Base-by-base conservation (phyloP, 2,113 vertebrate genomes). In the Helogale parvula region DNA sequence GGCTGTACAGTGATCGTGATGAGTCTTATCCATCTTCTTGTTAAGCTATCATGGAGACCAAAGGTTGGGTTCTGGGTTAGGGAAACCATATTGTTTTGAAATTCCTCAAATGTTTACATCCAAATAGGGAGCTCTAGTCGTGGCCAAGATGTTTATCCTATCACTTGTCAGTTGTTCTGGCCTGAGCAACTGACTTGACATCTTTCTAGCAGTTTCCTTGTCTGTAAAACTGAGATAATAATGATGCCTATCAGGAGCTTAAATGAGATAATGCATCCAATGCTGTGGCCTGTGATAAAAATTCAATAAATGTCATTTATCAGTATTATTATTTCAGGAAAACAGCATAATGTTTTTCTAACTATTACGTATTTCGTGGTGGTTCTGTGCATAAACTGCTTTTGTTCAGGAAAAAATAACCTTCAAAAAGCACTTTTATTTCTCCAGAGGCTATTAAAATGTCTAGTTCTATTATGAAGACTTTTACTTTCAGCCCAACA, bases 351-450 rank as follows among this genome's bases (percentile, higher is more conserved):
- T 69, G 8, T 19, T 71, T 92, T 92, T 90, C 29, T 90, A 89
- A 90, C 94, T 35, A 60, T 17, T 80, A 38, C 5, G 47, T 7
- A 45, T 60, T 93, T 96, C 93, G 66, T 96, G 33, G 21, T 23
- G 80, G 7, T n/a, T 90, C 52, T 41, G 4, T 65, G 27, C 7
- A 69, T 41, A 80, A 23, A 57, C 19, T 77, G 19, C 17, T 90
- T 94, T 90, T 85, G 66, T 88, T 93, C 72, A 88, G 60, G 33
- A 87, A 82, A 19, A 57, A 60, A 68, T 79, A 93, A 65, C 47
- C 69, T 93, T 93, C 31, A 69, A 80, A 33, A 87, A 92, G 21
- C 76, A 63, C 60, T 95, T 79, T 93, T 89, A 65, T 93, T 87
- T 94, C 87, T n/a, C 45, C 19, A 57, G 54, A 74, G 87, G 57